phyloP scores from a whole-genome alignment of 2,797 vertebrate genomes.

The Sebastes matsubarae region DNA sequence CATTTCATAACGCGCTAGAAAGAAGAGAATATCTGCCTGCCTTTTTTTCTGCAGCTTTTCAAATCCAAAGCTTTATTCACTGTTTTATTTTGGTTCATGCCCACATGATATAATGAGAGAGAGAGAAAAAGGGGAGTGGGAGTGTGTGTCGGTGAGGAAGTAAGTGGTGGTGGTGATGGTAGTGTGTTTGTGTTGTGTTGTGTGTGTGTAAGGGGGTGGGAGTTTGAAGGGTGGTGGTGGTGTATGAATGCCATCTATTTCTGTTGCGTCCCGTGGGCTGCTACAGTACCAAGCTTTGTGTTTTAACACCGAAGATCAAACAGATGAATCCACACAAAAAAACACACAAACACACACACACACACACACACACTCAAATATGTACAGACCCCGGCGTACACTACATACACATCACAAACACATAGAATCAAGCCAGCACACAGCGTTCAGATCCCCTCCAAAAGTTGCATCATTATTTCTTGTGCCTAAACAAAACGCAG shows the following conservation, averaged over 20 bases:
- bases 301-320: conserved; percentile 72
- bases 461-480: conserved; percentile 40
- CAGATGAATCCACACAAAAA: conserved; percentile 45
- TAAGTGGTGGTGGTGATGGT: conserved; percentile 24
- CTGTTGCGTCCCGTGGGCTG: conserved; percentile 70
- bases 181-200: conserved; percentile 5
- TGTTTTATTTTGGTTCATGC: conserved; percentile 69
- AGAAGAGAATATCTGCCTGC: conserved; percentile 41
- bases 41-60: conserved; percentile 49
- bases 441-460: conserved; percentile 23
- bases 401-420: not conserved
- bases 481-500: conserved; percentile 26
- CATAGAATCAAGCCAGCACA: not conserved
- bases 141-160: conserved; percentile 44
- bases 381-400: conserved; percentile 1
- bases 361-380: not conserved
- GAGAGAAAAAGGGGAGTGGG: conserved; percentile 38
- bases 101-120: conserved; percentile 69
- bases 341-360: not conserved
- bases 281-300: conserved; percentile 62
- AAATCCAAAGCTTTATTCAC: conserved; percentile 64
- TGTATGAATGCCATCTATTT: conserved; percentile 77
- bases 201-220: conserved; percentile 19
- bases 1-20: conserved; percentile 45
- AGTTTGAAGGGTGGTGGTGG: conserved; percentile 30